Evolutionary conservation across 2,888 invertebrate genomes (phyloP).

Genomic region (Zeuzera pyrina): DNA sequence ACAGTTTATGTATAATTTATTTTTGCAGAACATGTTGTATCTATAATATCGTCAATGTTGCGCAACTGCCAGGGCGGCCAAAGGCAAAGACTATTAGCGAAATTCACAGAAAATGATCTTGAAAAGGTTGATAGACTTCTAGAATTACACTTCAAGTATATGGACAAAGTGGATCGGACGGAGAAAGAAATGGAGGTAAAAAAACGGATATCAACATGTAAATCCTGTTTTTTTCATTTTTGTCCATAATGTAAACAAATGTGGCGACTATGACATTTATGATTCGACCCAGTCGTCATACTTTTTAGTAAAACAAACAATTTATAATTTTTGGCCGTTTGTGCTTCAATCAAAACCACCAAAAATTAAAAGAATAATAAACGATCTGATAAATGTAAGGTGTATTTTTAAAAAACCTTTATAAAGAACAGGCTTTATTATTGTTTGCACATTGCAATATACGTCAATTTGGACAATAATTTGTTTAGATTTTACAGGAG

Average conservation of each 20-base stretch:
- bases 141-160: conserved; percentile 97
- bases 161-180: conserved; percentile 90
- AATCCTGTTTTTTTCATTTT: conserved; percentile 18
- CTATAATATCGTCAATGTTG: conserved; percentile 94
- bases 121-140: conserved; percentile 97
- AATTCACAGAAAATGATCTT: conserved; percentile 98
- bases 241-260: neutral
- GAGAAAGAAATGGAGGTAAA: conserved; percentile 82
- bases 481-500: too few species aligned
- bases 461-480: too few species aligned
- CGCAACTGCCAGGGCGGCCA: conserved; percentile 94
- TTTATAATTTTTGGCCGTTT: too few species aligned
- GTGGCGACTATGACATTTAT: neutral
- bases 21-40: conserved; percentile 87
- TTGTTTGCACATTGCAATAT: too few species aligned
- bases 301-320: too few species aligned
- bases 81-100: conserved; percentile 90
- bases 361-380: too few species aligned
- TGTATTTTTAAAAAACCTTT: too few species aligned
- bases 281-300: neutral
- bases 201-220: conserved; percentile 34
- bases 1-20: conserved; percentile 1
- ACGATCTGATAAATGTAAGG: too few species aligned
- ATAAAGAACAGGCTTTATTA: too few species aligned
- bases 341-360: too few species aligned